Evolutionary conservation across 2,797 vertebrate species (phyloP).

Genomic region (Gadopsis marmoratus): DNA sequence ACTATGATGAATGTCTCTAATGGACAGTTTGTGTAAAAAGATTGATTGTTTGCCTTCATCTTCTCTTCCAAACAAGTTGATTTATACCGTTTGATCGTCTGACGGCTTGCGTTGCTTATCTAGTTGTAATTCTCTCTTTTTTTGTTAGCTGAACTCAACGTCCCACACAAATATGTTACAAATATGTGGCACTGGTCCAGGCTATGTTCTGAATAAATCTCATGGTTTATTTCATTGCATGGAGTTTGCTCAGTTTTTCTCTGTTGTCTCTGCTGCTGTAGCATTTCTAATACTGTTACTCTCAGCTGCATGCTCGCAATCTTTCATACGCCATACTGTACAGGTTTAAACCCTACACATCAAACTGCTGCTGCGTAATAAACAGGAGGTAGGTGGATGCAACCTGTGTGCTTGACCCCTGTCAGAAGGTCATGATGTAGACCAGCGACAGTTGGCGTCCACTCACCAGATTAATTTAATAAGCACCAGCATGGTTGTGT

Average conservation of each 20-base stretch:
- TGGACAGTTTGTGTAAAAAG: not conserved
- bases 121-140: no score
- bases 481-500: constrained; percentile 16
- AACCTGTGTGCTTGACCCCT: constrained; percentile 39
- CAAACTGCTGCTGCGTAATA: constrained; percentile 24
- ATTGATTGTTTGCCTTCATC: no score
- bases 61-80: not conserved
- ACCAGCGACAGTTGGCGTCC: constrained; percentile 26
- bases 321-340: not conserved
- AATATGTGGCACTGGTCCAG: not conserved
- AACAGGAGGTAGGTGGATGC: constrained; percentile 42
- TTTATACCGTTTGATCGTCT: no score
- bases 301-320: not conserved
- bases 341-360: constrained; percentile 12
- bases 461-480: constrained; percentile 38
- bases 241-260: not conserved
- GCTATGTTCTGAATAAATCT: not conserved
- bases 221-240: not conserved
- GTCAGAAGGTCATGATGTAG: constrained; percentile 36
- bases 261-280: not conserved
- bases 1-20: not conserved
- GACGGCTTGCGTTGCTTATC: no score
- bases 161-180: not conserved
- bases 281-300: not conserved
- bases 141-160: not conserved